A percentile compares a stretch with the other conserved stretches of the same genome.
Evolutionary conservation across 2,113 vertebrate genomes (phyloP).

Genomic region (Heteronetta atricapilla): DNA sequence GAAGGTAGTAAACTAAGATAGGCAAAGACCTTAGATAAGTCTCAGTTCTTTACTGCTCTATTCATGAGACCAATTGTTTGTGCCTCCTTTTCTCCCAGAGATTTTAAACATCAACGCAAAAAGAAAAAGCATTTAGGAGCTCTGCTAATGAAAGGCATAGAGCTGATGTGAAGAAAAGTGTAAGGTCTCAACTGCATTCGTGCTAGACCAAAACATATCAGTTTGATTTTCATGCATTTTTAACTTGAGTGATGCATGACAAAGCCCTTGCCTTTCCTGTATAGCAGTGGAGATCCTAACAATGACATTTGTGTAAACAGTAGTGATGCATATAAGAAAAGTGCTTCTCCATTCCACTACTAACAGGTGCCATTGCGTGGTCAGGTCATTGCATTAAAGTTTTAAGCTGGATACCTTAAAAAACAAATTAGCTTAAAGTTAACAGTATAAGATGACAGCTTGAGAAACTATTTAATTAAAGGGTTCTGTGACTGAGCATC

Average conservation of each 20-base stretch:
- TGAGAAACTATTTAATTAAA: background rate
- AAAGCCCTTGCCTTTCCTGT: background rate
- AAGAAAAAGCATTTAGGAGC: background rate
- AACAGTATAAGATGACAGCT: background rate
- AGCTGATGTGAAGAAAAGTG: background rate
- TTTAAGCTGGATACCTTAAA: background rate
- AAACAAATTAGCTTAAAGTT: background rate
- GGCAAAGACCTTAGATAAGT: background rate
- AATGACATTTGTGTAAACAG: background rate
- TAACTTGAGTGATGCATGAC: background rate
- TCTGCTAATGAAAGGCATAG: background rate
- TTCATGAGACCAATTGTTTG: rapidly evolving
- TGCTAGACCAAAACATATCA: background rate
- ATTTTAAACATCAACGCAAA: background rate
- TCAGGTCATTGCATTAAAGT: background rate
- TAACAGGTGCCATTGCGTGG: background rate
- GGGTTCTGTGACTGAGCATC: background rate
- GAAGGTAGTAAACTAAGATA: background rate
- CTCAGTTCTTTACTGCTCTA: background rate
- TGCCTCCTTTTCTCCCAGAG: background rate
- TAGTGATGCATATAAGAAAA: background rate
- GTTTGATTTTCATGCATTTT: background rate
- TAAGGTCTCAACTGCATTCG: background rate
- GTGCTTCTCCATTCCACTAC: background rate
- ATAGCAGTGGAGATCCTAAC: background rate